These are phyloP conservation scores for Cheilosia pagana DNA, from an alignment of 2,888 invertebrate genomes.

Conservation along the genomic window DNA sequence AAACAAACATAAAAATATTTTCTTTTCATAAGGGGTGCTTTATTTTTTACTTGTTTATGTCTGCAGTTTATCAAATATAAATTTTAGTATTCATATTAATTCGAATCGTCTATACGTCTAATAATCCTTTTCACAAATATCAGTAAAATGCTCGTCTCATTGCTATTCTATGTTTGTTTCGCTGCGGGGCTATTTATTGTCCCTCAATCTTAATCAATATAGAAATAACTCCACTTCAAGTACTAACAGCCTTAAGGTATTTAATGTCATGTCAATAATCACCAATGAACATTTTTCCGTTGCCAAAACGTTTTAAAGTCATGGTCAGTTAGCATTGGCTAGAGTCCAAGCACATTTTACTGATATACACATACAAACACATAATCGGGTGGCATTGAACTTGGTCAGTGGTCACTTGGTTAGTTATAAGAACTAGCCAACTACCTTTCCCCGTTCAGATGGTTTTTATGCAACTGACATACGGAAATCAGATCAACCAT, in stretches of 20 bases:
- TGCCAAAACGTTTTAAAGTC: slow-evolving; percentile 58
- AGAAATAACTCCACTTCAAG: slow-evolving; percentile 1
- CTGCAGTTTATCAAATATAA: no score
- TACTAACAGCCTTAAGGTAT: slow-evolving; percentile 12
- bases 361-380: not conserved
- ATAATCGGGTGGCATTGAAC: slow-evolving; percentile 49
- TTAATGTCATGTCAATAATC: slow-evolving; percentile 21
- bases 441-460: slow-evolving; percentile 12
- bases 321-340: slow-evolving; percentile 55
- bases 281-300: not conserved
- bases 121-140: no score
- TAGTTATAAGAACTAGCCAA: slow-evolving; percentile 3
- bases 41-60: no score
- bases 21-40: no score
- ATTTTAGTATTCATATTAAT: no score
- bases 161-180: no score
- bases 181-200: no score
- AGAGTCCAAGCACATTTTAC: slow-evolving; percentile 30
- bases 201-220: no score
- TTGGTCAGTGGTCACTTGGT: slow-evolving; percentile 45
- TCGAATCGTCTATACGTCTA: no score
- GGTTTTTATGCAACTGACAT: slow-evolving; percentile 22
- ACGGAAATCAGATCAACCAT: slow-evolving; percentile 1
- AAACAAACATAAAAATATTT: no score
- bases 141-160: no score